Evolutionary conservation across 1,140 invertebrate genomes (phyloP).

Genomic region (Heterodera carotae): DNA sequence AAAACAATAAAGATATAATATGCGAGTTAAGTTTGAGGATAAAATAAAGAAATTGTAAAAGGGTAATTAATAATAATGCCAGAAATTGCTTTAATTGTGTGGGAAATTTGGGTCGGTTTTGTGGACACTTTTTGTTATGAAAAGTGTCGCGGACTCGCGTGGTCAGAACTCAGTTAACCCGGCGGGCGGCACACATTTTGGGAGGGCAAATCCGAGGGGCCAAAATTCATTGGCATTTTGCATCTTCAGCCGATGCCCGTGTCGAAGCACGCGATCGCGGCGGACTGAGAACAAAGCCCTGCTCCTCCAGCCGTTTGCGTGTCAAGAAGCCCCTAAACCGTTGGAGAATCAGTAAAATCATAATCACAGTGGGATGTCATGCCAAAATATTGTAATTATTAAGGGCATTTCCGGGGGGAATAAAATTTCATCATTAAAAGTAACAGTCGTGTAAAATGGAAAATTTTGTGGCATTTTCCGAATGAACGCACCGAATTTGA

Average conservation of each 20-base stretch:
- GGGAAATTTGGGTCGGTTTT: too few species aligned
- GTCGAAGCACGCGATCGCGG: constrained; percentile 50
- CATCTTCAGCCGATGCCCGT: neutral
- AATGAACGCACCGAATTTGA: constrained; percentile 57
- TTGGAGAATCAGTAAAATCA: constrained; percentile 22
- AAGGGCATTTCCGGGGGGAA: too few species aligned
- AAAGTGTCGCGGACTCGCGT: too few species aligned
- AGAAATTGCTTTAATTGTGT: too few species aligned
- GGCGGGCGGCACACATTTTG: neutral
- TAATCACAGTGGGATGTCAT: too few species aligned
- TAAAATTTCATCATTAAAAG: neutral
- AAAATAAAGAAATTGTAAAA: too few species aligned
- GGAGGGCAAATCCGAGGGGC: neutral
- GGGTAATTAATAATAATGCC: too few species aligned
- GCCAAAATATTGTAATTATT: too few species aligned
- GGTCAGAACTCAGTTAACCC: too few species aligned
- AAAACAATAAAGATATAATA: too few species aligned
- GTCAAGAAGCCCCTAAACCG: constrained; percentile 59
- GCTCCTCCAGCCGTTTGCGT: constrained; percentile 58
- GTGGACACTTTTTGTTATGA: too few species aligned
- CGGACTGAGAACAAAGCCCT: constrained; percentile 52
- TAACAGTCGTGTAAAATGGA: constrained; percentile 29
- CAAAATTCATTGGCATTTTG: neutral
- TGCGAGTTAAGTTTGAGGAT: too few species aligned
- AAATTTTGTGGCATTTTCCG: neutral